These are phyloP conservation scores for Muscicapa striata DNA, from an alignment of 2,797 vertebrate species.

Conservation along the genomic window DNA sequence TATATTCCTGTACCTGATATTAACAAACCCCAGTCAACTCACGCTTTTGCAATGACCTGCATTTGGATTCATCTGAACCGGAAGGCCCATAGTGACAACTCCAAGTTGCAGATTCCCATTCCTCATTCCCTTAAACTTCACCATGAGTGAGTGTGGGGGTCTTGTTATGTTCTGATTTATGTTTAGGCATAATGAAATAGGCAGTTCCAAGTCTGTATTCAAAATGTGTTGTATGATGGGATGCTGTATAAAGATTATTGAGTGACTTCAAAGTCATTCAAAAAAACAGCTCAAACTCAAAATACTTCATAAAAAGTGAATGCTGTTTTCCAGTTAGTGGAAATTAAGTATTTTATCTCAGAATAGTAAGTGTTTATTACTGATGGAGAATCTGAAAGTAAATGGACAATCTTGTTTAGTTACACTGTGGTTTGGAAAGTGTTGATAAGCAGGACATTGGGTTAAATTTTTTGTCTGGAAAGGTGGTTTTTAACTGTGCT, in stretches of 20 bases:
- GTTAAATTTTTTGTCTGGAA: background rate
- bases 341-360: background rate
- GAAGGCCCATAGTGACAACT: slow-evolving; percentile 97
- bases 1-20: slow-evolving; percentile 99
- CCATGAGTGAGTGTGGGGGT: slow-evolving; percentile 87
- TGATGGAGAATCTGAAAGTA: background rate
- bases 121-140: slow-evolving; percentile 97
- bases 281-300: background rate
- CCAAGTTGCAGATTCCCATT: slow-evolving; percentile 96
- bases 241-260: background rate
- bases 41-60: slow-evolving; percentile 99
- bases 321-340: background rate
- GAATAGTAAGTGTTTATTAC: background rate
- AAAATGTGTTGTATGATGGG: background rate
- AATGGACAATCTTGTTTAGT: background rate
- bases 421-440: background rate
- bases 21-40: slow-evolving; percentile 98
- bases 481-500: background rate
- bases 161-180: background rate
- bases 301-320: background rate
- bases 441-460: background rate
- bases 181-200: background rate
- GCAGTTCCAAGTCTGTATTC: background rate
- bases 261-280: background rate
- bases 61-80: slow-evolving; percentile 99